Percentiles rank a stretch among this genome's conserved stretches.
Conservation (phyloP, 2,888 invertebrate genomes). For the Synanthedon myopaeformis region DNA sequence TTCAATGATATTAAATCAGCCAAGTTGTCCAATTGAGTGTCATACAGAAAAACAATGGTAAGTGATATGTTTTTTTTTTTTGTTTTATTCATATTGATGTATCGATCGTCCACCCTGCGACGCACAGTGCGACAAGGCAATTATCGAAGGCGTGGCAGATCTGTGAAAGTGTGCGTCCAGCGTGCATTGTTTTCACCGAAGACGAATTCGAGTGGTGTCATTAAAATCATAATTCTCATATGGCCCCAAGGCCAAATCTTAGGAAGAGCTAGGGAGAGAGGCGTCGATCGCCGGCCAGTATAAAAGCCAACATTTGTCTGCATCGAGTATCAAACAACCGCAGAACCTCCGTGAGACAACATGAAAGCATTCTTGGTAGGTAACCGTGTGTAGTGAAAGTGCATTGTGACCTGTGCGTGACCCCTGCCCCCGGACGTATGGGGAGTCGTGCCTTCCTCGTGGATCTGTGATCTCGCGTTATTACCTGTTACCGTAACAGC, state of each 20-base stretch:
- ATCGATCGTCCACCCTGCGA: neutral
- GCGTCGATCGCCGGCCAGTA: slow-evolving; percentile 48
- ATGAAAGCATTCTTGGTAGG: slow-evolving; percentile 71
- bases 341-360: slow-evolving; percentile 66
- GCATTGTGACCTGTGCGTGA: slow-evolving; percentile 57
- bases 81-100: neutral
- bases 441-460: slow-evolving; percentile 37
- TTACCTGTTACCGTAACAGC: neutral
- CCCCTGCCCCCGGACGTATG: slow-evolving; percentile 26
- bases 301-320: slow-evolving; percentile 47
- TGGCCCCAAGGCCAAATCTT: slow-evolving; percentile 67
- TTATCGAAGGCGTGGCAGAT: slow-evolving; percentile 9
- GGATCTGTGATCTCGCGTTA: slow-evolving; percentile 29
- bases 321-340: slow-evolving; percentile 63
- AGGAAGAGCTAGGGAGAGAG: slow-evolving; percentile 68
- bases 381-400: slow-evolving; percentile 64
- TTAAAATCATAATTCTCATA: slow-evolving; percentile 69
- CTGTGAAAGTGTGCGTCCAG: slow-evolving; percentile 47
- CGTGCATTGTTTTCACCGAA: slow-evolving; percentile 63
- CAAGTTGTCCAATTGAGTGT: too few relatives aligned
- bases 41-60: neutral
- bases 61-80: neutral
- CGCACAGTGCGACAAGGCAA: slow-evolving; percentile 12
- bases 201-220: slow-evolving; percentile 61
- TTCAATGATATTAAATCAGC: too few relatives aligned